phyloP scores from a whole-genome alignment of 2,113 vertebrate genomes.

The Penelope pileata region DNA sequence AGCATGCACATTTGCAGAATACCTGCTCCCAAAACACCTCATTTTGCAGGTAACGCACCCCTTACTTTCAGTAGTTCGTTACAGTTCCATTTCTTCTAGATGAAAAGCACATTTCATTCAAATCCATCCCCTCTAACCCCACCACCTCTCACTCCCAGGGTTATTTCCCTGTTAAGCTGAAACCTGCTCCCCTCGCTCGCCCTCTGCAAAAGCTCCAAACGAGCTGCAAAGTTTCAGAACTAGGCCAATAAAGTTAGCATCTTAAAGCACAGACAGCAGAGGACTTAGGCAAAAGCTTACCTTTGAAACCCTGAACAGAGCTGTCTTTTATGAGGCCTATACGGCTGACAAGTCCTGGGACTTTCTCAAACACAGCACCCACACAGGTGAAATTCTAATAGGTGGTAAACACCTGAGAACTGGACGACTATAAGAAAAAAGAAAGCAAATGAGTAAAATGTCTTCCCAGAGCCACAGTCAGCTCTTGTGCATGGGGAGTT shows the following conservation, averaged over 20 bases:
- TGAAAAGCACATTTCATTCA: slow-evolving; percentile 64
- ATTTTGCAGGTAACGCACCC: slow-evolving; percentile 36
- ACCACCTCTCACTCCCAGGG: slow-evolving; percentile 3
- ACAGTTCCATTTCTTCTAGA: slow-evolving; percentile 50
- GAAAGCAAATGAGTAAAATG: slow-evolving; percentile 81
- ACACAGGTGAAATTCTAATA: slow-evolving; percentile 74
- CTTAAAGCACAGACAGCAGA: slow-evolving; percentile 72
- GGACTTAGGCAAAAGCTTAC: slow-evolving; percentile 79
- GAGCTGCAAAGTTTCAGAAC: slow-evolving; percentile 75
- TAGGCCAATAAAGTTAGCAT: slow-evolving; percentile 74
- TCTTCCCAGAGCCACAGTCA: slow-evolving; percentile 89
- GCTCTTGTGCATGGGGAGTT: slow-evolving; percentile 91
- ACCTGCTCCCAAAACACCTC: slow-evolving; percentile 46
- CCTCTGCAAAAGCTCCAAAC: slow-evolving; percentile 52
- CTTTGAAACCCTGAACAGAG: slow-evolving; percentile 79
- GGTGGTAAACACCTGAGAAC: slow-evolving; percentile 78
- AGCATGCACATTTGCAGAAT: background rate
- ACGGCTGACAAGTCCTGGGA: slow-evolving; percentile 78
- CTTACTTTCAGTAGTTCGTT: slow-evolving; percentile 39
- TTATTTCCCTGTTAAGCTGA: slow-evolving; percentile 38
- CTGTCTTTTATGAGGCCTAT: slow-evolving; percentile 79
- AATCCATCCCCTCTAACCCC: background rate
- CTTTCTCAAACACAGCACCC: slow-evolving; percentile 74
- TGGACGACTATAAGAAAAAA: slow-evolving; percentile 75
- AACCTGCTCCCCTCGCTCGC: slow-evolving; percentile 58